Percentiles rank a stretch among this genome's conserved stretches.
phyloP scores from a whole-genome alignment of 2,888 invertebrate genomes.

The Lysandra coridon region DNA sequence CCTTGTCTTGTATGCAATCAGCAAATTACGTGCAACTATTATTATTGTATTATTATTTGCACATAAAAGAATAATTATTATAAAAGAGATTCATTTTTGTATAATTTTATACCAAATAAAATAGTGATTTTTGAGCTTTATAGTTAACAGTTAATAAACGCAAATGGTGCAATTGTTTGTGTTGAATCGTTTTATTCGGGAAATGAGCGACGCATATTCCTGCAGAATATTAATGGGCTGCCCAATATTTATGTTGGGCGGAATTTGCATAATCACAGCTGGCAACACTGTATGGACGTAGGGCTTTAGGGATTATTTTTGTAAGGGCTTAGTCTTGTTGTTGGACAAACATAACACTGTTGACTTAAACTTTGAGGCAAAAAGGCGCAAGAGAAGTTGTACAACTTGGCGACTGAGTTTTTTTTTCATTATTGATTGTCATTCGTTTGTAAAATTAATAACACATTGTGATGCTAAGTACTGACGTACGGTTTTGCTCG shows the following conservation, averaged over 20 bases:
- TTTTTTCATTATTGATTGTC: background rate
- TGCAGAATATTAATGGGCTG: slow-evolving; percentile 77
- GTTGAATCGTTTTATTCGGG: slow-evolving; percentile 53
- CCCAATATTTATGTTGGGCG: slow-evolving; percentile 78
- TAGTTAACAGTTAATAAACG: slow-evolving; percentile 41
- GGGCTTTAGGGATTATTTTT: slow-evolving; percentile 25
- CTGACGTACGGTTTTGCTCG: too few species aligned
- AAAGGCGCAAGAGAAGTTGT: background rate
- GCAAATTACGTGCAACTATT: too few species aligned
- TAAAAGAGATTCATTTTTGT: background rate
- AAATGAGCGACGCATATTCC: slow-evolving; percentile 74
- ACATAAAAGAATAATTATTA: background rate
- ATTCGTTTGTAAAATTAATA: too few species aligned
- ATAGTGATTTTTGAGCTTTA: slow-evolving; percentile 1
- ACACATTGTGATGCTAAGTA: too few species aligned
- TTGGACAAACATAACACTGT: background rate
- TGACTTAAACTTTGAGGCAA: slow-evolving; percentile 3
- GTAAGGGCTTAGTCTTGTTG: slow-evolving; percentile 27
- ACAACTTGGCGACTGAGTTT: background rate
- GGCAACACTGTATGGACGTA: slow-evolving; percentile 41
- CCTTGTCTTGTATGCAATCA: too few species aligned
- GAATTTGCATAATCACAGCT: slow-evolving; percentile 79
- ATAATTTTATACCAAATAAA: background rate
- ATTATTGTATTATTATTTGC: too few species aligned
- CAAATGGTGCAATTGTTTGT: slow-evolving; percentile 47